A percentile compares a stretch with the other conserved stretches of the same genome.
Conservation (phyloP, 2,113 vertebrate genomes). For the Catagonus wagneri region DNA sequence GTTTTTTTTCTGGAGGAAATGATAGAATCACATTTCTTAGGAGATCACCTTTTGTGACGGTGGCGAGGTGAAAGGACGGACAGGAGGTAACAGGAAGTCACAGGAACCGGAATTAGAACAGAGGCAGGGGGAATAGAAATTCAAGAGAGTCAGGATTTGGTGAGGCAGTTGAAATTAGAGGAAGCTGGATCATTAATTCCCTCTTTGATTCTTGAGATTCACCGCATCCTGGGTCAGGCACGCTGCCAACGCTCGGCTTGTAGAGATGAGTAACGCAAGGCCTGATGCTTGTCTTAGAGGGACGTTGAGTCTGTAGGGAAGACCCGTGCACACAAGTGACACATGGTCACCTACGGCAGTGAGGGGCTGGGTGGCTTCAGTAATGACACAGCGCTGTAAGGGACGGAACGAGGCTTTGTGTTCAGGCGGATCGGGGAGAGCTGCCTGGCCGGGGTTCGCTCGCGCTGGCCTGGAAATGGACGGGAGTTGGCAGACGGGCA, state of each 20-base stretch:
- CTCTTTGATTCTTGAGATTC: background rate
- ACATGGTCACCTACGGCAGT: background rate
- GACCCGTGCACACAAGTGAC: background rate
- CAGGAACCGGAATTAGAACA: background rate
- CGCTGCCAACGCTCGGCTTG: background rate
- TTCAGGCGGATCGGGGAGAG: background rate
- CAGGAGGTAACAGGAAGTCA: background rate
- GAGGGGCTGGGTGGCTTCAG: background rate
- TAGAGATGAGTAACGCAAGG: background rate
- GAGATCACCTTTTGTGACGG: background rate
- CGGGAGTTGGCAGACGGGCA: background rate
- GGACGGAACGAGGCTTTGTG: background rate
- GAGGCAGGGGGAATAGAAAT: background rate
- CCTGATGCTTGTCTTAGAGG: too few species aligned
- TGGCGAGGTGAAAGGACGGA: background rate
- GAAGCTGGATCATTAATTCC: background rate
- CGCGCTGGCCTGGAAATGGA: background rate
- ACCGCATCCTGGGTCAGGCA: background rate
- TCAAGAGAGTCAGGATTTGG: background rate
- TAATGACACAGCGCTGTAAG: background rate
- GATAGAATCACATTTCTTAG: background rate
- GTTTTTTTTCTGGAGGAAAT: background rate
- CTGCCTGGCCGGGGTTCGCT: background rate
- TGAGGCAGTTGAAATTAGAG: background rate
- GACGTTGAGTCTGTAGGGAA: background rate